Evolutionary conservation across 2,888 invertebrate species (phyloP).

Genomic region (Chymomyza procnemis): DNA sequence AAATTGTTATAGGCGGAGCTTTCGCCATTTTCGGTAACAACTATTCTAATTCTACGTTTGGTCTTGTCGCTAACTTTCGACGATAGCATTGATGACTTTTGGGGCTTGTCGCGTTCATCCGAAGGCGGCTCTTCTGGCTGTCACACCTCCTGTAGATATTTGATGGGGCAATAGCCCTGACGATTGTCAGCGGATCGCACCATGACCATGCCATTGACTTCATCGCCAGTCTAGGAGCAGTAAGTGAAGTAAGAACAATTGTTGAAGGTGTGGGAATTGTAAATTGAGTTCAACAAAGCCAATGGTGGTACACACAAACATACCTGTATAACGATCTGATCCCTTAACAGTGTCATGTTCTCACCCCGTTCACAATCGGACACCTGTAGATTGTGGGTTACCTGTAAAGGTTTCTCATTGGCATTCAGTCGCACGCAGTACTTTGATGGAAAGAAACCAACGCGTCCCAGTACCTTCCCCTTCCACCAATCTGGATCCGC

Average conservation of each 20-base stretch:
- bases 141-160: slow-evolving; percentile 97
- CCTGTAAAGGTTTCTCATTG: slow-evolving; percentile 94
- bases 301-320: background rate
- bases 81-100: slow-evolving; percentile 73
- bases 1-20: slow-evolving; percentile 64
- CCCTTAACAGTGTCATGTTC: slow-evolving; percentile 89
- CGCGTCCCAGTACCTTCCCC: slow-evolving; percentile 93
- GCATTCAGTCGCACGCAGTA: slow-evolving; percentile 94
- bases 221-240: slow-evolving; percentile 85
- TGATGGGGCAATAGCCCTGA: slow-evolving; percentile 94
- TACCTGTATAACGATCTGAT: slow-evolving; percentile 93
- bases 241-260: background rate
- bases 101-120: slow-evolving; percentile 73
- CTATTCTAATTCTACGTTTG: slow-evolving; percentile 78
- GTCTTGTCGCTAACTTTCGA: slow-evolving; percentile 76
- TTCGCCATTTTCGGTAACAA: slow-evolving; percentile 74
- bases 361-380: slow-evolving; percentile 86
- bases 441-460: slow-evolving; percentile 96
- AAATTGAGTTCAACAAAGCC: background rate
- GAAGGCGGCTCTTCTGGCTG: slow-evolving; percentile 81
- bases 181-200: slow-evolving; percentile 95
- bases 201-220: slow-evolving; percentile 95
- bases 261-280: background rate
- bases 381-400: slow-evolving; percentile 91
- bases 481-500: slow-evolving; percentile 99